Evolutionary conservation across 2,113 vertebrate genomes (phyloP).

Genomic region (Gallinago paraguaiae): DNA sequence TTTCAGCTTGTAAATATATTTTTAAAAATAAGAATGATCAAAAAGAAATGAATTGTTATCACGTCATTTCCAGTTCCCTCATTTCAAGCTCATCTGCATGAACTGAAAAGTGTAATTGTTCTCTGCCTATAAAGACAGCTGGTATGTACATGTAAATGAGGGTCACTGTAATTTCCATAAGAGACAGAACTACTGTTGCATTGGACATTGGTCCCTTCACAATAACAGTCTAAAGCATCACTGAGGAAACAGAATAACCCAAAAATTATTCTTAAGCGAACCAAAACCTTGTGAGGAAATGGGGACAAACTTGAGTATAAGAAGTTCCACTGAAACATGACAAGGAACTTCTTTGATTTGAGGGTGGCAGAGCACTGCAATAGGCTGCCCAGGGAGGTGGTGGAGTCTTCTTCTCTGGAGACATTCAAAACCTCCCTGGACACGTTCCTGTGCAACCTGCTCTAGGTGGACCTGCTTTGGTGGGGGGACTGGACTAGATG

Average conservation of each 20-base stretch:
- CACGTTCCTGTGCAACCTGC: too few species aligned
- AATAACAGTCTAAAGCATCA: neutral
- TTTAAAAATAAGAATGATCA: neutral
- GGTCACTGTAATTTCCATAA: constrained; percentile 28
- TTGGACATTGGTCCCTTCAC: neutral
- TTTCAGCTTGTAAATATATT: neutral
- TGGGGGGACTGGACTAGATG: too few species aligned
- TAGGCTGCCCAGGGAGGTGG: too few species aligned
- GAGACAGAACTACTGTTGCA: neutral
- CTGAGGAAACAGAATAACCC: neutral
- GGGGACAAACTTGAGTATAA: too few species aligned
- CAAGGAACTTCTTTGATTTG: too few species aligned
- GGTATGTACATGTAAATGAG: constrained; percentile 41
- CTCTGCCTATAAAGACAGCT: constrained; percentile 43
- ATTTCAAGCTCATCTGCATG: constrained; percentile 8
- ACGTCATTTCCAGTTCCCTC: neutral
- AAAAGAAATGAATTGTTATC: neutral
- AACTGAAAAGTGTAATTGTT: constrained; percentile 50
- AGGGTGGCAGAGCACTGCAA: too few species aligned
- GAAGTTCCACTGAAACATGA: too few species aligned
- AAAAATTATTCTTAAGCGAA: neutral
- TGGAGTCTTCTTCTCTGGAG: too few species aligned
- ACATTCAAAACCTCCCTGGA: too few species aligned
- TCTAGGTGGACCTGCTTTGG: too few species aligned
- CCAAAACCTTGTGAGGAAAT: neutral